Evolutionary conservation across 2,888 invertebrate species (phyloP), one percentile per base, ranked within the genome.

Genomic region (Stenodema calcarata): DNA sequence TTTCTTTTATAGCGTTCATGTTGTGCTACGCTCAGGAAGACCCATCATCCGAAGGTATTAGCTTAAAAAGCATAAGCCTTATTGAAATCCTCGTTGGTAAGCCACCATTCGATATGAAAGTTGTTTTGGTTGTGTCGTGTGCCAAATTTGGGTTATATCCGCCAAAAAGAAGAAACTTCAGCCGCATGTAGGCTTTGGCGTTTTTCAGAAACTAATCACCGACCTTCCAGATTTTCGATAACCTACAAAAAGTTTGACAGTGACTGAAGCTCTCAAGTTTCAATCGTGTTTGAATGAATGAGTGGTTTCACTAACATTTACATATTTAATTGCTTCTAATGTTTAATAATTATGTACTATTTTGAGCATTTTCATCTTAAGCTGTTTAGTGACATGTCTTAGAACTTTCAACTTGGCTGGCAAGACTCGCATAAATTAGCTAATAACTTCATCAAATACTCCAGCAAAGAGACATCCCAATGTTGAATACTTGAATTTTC

Each of bases 1-100:
- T 23, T 62, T 94, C 92, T 94, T 93, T 95, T 96, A 91, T 95
- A 96, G 96, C 96, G 92, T 96, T 96, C 95, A 96, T 96, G 96
- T 94, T 96, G 93, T 96, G 96, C 94, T 96, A 96, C 93, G 96
- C 96, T 90, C 96, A 96, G 93, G 96, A 96, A 93, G 96, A 96
- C 92, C 94, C 96, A 91, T 96, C 95, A 92, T 94, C 95, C 91
- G 96, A 96, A 95, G 96, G 96, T 96, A 95, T 91, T 90, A 90
- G 89, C 89, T 89, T 90, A 89, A 90, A 89, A 89, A 89, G 89
- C 89, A 90, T 90, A 89, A 90, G 90, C 89, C 89, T 90, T 89
- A 90, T 90, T 89, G 89, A 90, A 89, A 89, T 90, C 86, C 90
- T 90, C 88, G 89, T 90, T 89, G 90, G 90, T 90, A 90, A 90